Conservation (phyloP, 2,888 invertebrate genomes). For the Salpingus planirostris region DNA sequence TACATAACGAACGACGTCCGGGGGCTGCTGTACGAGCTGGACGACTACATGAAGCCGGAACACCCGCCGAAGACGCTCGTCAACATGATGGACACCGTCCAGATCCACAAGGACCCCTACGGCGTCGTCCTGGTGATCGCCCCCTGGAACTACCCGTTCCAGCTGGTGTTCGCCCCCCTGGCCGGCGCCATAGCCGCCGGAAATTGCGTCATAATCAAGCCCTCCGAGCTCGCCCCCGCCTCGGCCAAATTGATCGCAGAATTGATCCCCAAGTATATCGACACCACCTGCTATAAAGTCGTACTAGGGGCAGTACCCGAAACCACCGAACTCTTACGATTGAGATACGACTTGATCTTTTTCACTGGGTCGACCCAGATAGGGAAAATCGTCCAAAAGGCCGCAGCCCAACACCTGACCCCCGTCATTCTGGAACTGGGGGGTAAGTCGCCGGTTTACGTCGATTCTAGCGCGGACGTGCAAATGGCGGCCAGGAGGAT, state of each 20-base stretch:
- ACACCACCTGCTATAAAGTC: slow-evolving; percentile 64
- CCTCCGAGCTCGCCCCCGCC: slow-evolving; percentile 77
- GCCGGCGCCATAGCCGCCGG: slow-evolving; percentile 80
- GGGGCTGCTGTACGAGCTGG: slow-evolving; percentile 57
- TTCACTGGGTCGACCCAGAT: slow-evolving; percentile 61
- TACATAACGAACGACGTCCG: slow-evolving; percentile 67
- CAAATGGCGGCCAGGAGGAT: slow-evolving; percentile 68
- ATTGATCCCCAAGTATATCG: slow-evolving; percentile 58
- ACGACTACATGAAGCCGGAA: slow-evolving; percentile 70
- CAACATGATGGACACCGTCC: slow-evolving; percentile 64
- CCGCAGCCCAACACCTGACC: slow-evolving; percentile 64
- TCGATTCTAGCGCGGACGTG: slow-evolving; percentile 75
- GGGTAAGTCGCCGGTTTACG: slow-evolving; percentile 73
- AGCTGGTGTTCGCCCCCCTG: slow-evolving; percentile 69
- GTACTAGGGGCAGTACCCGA: slow-evolving; percentile 55
- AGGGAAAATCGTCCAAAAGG: slow-evolving; percentile 60
- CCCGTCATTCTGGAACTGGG: slow-evolving; percentile 70
- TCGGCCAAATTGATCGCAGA: slow-evolving; percentile 65
- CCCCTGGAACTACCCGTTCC: slow-evolving; percentile 96
- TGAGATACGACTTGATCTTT: slow-evolving; percentile 70
- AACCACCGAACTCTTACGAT: slow-evolving; percentile 57
- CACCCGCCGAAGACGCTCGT: slow-evolving; percentile 62
- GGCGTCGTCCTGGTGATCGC: slow-evolving; percentile 84
- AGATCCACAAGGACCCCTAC: slow-evolving; percentile 78
- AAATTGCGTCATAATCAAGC: slow-evolving; percentile 88